phyloP scores from a whole-genome alignment of 2,113 vertebrate species.

The Gulo gulo region DNA sequence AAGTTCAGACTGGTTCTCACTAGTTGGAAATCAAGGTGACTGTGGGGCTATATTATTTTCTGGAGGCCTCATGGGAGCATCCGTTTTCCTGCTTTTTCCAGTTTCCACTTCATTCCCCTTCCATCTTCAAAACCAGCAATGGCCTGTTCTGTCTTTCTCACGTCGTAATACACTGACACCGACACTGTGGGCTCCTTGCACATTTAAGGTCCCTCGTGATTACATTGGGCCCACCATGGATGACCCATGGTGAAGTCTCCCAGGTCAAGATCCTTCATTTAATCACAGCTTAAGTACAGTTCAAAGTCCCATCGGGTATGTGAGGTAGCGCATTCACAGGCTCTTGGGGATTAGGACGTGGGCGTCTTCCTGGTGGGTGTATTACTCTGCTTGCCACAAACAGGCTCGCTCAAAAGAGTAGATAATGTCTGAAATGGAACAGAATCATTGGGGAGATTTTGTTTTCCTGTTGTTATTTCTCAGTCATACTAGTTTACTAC shows the following conservation, averaged over 20 bases:
- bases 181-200: neutral
- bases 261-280: neutral
- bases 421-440: neutral
- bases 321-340: neutral
- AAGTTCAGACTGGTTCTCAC: neutral
- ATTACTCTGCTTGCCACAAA: neutral
- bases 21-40: neutral
- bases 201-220: neutral
- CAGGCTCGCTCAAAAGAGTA: neutral
- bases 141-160: neutral
- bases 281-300: neutral
- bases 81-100: neutral
- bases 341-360: neutral
- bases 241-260: neutral
- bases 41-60: neutral
- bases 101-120: neutral
- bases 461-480: neutral
- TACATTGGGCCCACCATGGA: neutral
- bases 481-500: neutral
- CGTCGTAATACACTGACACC: neutral
- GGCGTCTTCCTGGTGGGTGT: neutral
- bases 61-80: neutral
- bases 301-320: neutral
- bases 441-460: neutral
- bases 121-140: neutral